These are phyloP conservation scores for Lucilia sericata DNA, from an alignment of 1,140 invertebrate species.

Conservation along the genomic window DNA sequence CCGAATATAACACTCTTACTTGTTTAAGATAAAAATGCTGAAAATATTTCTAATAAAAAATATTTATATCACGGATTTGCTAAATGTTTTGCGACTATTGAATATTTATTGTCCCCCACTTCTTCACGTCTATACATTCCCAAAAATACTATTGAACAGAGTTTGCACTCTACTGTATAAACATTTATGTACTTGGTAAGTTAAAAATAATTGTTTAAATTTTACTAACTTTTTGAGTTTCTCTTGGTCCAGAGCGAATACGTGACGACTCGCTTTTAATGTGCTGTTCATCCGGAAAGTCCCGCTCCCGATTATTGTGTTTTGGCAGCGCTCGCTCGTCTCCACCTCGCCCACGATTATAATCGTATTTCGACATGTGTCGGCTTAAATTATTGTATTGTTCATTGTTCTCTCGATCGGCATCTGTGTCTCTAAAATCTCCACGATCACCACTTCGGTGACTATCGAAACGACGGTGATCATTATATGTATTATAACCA, in stretches of 20 bases:
- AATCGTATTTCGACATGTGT: slow-evolving; percentile 52
- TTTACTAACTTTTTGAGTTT: slow-evolving; percentile 57
- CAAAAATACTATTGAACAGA: too few relatives aligned
- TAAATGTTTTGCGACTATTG: too few relatives aligned
- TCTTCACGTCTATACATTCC: too few relatives aligned
- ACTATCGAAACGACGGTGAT: slow-evolving; percentile 58
- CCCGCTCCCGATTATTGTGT: slow-evolving; percentile 56
- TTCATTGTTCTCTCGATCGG: slow-evolving; percentile 60
- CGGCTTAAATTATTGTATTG: slow-evolving; percentile 48
- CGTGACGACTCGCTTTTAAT: slow-evolving; percentile 24
- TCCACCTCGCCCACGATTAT: slow-evolving; percentile 57
- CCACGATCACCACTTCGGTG: slow-evolving; percentile 47
- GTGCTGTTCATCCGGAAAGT: slow-evolving; percentile 46
- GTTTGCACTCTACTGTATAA: too few relatives aligned
- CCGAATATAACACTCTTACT: too few relatives aligned
- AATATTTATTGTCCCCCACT: too few relatives aligned
- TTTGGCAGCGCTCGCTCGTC: slow-evolving; percentile 56
- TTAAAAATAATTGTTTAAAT: background rate
- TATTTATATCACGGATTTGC: too few relatives aligned
- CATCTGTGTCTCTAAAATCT: slow-evolving; percentile 59
- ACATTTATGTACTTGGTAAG: too few relatives aligned
- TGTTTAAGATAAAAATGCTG: too few relatives aligned
- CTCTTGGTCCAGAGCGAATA: slow-evolving; percentile 51
- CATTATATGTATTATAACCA: slow-evolving; percentile 54
- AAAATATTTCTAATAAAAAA: too few relatives aligned